Conservation (phyloP, 30 jellyfish, hydroid and myxozoan species). For the Aurelia coerulea region DNA sequence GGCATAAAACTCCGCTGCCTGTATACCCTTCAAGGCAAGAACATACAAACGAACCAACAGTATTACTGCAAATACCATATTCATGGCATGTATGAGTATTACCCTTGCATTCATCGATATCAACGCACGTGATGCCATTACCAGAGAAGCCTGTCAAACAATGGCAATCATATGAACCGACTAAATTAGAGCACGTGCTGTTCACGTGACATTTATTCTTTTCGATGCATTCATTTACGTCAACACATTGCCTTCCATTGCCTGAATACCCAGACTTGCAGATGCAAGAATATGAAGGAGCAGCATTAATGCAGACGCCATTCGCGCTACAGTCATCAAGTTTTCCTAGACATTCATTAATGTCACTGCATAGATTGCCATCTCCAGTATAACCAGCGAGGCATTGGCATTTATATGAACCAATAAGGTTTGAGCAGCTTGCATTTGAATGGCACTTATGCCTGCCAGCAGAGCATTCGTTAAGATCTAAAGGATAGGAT, state of each 20-base stretch:
- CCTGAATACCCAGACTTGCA: conserved; percentile 37
- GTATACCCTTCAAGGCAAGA: conserved; percentile 50
- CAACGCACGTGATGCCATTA: neutral
- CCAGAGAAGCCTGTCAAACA: neutral
- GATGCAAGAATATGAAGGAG: conserved; percentile 26
- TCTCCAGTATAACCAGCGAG: conserved; percentile 23
- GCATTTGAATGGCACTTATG: neutral
- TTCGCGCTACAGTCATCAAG: conserved; percentile 26
- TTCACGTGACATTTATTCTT: too few relatives aligned
- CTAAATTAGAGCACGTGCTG: too few relatives aligned
- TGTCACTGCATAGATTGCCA: conserved; percentile 19
- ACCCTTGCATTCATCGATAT: too few relatives aligned
- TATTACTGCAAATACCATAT: neutral
- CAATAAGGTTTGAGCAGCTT: neutral
- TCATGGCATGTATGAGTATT: neutral
- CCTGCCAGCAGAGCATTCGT: conserved; percentile 54
- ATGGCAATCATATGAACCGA: too few relatives aligned
- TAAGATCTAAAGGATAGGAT: conserved; percentile 36
- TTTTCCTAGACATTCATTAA: conserved; percentile 25
- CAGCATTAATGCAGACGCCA: conserved; percentile 30
- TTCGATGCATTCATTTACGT: conserved; percentile 5
- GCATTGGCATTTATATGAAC: conserved; percentile 9
- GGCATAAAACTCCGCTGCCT: conserved; percentile 44
- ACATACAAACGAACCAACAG: conserved; percentile 7
- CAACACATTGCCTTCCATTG: conserved; percentile 25